Conservation (phyloP, 2,113 vertebrate genomes). For the Bubo blakistoni region DNA sequence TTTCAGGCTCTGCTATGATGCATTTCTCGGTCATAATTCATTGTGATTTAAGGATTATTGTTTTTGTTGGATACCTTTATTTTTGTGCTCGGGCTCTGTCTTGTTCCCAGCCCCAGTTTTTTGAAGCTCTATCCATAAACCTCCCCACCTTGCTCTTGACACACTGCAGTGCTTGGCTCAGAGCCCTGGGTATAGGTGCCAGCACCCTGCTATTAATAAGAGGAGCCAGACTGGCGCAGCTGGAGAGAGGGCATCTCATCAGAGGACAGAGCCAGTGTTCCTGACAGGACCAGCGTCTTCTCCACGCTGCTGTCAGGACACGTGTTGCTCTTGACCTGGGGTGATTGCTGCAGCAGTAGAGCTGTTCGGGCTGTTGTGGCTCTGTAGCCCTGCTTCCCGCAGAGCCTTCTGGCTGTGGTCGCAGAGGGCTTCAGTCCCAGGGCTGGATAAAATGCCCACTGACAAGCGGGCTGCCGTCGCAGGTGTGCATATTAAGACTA, state of each 20-base stretch:
- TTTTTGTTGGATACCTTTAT: neutral
- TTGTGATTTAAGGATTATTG: neutral
- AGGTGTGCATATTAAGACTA: neutral
- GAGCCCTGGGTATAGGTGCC: neutral
- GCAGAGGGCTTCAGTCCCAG: neutral
- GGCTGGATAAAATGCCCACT: neutral
- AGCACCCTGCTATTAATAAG: neutral
- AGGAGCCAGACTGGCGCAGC: neutral
- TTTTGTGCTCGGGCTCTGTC: neutral
- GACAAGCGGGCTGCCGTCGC: neutral
- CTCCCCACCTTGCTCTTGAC: neutral
- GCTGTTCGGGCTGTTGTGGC: neutral
- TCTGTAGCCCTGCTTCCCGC: neutral
- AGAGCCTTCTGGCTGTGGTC: neutral
- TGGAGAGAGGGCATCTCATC: neutral
- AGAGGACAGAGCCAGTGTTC: neutral
- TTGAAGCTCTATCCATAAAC: neutral
- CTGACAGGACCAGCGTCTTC: neutral
- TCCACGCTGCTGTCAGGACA: fast-evolving
- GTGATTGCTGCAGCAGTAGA: neutral
- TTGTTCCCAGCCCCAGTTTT: neutral
- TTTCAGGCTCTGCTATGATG: neutral
- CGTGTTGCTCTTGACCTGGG: neutral
- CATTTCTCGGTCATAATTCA: neutral
- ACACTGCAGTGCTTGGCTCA: neutral